Evolutionary conservation across 2,797 vertebrate genomes (phyloP), one percentile per base, ranked within the genome.

Genomic region (Gymnopithys bicolor): DNA sequence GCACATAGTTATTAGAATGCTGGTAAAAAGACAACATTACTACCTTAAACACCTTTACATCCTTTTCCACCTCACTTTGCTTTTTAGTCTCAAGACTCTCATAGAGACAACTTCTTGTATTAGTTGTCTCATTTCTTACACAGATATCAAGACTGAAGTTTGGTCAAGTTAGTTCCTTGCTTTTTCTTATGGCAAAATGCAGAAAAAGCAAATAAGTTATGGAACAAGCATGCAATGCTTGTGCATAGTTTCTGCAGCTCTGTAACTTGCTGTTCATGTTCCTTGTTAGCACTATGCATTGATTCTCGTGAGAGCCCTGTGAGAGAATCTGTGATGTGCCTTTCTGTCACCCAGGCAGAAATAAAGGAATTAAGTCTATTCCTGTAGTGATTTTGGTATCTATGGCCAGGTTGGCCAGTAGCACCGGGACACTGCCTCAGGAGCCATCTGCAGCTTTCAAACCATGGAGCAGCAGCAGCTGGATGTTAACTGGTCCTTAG

Each of bases 31-130:
- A 3, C 22, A 74, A 11, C 3, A 22, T 18, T 12, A 24, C 22
- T 23, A 2, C 8, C 19, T 37, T 12, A 63, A 59, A 4, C 4
- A 0, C 0, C 6, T 5, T 5, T 39, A 37, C 19, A 10, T 9
- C 3, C 5, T 23, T 68, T 67, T 85, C 64, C 15, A 46, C 1
- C 3, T 82, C 28, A 13, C 4, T 30, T 13, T 11, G 7, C 2
- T 66, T 90, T 85, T 66, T 35, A 80, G 10, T 30, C n/a, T 53
- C 23, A 49, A 37, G 17, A 9, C 19, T 56, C 8, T 60, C 37
- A 37, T 16, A 41, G 4, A 68, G 49, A 14, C 2, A 68, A 28
- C 32, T 30, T 51, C 15, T 60, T 84, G 6, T 30, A 27, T 41
- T 52, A 69, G 4, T 15, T 74, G 60, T 10, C 10, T 81, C 4